phyloP scores from a whole-genome alignment of 2,113 vertebrate species.

The Fulica atra region DNA sequence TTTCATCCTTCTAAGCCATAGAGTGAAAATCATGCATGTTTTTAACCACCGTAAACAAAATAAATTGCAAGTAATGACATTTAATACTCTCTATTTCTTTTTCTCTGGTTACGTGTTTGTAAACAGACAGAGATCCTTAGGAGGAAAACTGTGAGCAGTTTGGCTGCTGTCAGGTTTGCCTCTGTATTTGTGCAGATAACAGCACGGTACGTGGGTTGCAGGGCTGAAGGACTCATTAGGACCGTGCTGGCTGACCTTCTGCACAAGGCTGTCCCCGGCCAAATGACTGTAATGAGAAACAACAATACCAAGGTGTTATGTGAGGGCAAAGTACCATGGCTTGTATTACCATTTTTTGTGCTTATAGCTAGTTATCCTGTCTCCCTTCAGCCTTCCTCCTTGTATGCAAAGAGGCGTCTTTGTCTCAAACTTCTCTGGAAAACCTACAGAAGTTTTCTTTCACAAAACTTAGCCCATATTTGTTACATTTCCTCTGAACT shows the following conservation, averaged over 20 bases:
- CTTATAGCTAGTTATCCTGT: not conserved
- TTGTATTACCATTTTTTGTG: not conserved
- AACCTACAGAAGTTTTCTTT: not conserved
- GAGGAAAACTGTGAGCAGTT: not conserved
- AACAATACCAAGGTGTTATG: not conserved
- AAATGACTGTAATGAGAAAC: not conserved
- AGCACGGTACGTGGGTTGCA: not conserved
- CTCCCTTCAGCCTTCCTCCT: not conserved
- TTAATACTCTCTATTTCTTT: not conserved
- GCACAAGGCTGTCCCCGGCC: not conserved
- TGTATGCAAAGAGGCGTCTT: not conserved
- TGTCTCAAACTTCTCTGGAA: not conserved
- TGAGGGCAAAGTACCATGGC: rapidly evolving
- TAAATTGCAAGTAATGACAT: not conserved
- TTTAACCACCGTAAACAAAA: not conserved
- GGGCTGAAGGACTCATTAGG: not conserved
- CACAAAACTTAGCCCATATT: not conserved
- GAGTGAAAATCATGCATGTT: not conserved
- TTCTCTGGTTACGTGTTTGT: not conserved
- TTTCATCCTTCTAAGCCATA: not conserved
- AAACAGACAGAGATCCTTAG: not conserved
- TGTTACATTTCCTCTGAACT: not conserved
- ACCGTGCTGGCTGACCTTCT: not conserved
- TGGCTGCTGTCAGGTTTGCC: not conserved
- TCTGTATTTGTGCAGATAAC: not conserved